Evolutionary conservation across 2,797 vertebrate species (phyloP).

Genomic region (Diceros bicornis): DNA sequence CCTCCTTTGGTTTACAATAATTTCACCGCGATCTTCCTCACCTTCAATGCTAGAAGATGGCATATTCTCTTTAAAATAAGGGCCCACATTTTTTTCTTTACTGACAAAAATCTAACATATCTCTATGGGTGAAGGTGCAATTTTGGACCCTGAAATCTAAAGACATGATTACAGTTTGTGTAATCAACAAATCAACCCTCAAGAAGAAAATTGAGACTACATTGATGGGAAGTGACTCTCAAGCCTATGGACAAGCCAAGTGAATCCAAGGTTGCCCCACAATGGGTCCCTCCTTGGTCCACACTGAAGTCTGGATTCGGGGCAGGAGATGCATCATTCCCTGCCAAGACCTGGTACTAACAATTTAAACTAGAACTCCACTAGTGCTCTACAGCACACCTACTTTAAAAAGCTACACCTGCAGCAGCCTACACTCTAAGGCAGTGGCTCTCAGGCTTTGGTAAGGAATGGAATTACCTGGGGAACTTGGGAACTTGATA

Average conservation of each 20-base stretch:
- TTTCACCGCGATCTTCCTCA: not conserved
- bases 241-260: not conserved
- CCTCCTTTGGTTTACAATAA: not conserved
- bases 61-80: not conserved
- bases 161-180: not conserved
- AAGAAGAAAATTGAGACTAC: not conserved
- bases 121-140: not conserved
- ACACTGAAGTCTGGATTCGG: not conserved
- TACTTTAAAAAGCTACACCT: not conserved
- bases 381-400: not conserved
- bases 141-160: not conserved
- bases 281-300: not conserved
- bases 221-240: not conserved
- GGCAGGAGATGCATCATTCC: not conserved
- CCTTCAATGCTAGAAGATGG: not conserved
- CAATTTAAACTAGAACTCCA: not conserved
- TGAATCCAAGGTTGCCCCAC: not conserved
- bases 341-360: not conserved
- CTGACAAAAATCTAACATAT: not conserved
- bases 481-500: not conserved
- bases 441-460: not conserved
- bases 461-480: not conserved
- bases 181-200: not conserved
- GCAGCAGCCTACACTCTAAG: not conserved
- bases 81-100: not conserved